These are phyloP conservation scores for Paedocypris sp. DNA, from an alignment of 2,113 vertebrate genomes.

Conservation along the genomic window DNA sequence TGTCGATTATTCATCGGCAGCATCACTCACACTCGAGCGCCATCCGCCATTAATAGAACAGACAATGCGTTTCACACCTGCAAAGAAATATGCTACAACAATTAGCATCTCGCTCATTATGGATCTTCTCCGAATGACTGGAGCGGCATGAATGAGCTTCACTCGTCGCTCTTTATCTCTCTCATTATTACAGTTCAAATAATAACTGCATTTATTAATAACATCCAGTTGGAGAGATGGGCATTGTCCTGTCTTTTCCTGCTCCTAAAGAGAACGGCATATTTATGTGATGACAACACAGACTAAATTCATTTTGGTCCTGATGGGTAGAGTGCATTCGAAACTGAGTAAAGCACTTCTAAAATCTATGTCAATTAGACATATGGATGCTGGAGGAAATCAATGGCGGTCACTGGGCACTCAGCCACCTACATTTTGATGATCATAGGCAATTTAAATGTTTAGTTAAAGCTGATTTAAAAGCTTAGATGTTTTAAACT, in stretches of 20 bases:
- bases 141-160: neutral
- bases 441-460: neutral
- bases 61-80: neutral
- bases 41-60: neutral
- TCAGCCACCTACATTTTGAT: neutral
- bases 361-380: neutral
- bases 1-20: neutral
- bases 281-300: neutral
- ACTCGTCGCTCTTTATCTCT: neutral
- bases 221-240: neutral
- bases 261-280: too few relatives aligned
- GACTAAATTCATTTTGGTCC: neutral
- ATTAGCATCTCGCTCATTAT: neutral
- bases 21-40: neutral
- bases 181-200: neutral
- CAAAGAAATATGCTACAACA: neutral
- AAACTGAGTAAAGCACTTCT: neutral
- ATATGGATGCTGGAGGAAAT: neutral
- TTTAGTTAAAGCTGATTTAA: neutral
- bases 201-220: neutral
- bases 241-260: too few relatives aligned
- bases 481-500: neutral
- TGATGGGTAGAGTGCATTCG: neutral
- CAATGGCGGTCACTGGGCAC: neutral
- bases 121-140: neutral